A percentile compares a stretch with the other conserved stretches of the same genome.
Conservation (phyloP, 2,113 vertebrate genomes). For the Seriola rivoliana region DNA sequence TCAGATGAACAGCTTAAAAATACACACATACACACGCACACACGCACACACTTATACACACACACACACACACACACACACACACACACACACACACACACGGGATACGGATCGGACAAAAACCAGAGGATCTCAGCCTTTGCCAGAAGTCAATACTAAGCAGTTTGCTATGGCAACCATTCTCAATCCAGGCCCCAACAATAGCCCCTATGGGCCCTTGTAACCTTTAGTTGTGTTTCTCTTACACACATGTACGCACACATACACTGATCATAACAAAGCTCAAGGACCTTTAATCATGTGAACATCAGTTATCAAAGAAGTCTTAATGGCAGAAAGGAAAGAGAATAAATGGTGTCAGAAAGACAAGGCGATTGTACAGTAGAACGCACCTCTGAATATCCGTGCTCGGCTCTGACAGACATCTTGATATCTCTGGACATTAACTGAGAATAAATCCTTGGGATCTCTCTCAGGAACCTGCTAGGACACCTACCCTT, state of each 20-base stretch:
- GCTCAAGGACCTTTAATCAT: neutral
- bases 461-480: constrained; percentile 67
- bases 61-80: constrained; percentile 26
- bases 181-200: constrained; percentile 10
- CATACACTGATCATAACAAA: neutral
- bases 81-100: constrained; percentile 23
- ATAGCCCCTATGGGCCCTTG: neutral
- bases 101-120: constrained; percentile 34
- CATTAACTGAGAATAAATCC: constrained; percentile 68
- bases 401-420: constrained; percentile 41
- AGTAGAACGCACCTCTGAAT: constrained; percentile 29
- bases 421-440: constrained; percentile 47
- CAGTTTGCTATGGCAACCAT: constrained; percentile 57
- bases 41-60: constrained; percentile 1
- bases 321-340: neutral
- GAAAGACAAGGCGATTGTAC: neutral
- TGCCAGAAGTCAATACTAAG: constrained; percentile 70
- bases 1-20: constrained; percentile 37
- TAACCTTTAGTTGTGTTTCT: constrained; percentile 32
- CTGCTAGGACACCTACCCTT: constrained; percentile 62
- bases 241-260: neutral
- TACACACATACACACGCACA: constrained; percentile 16
- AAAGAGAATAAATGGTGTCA: constrained; percentile 8
- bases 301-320: neutral
- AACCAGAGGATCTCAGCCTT: constrained; percentile 52